phyloP scores from a whole-genome alignment of 2,888 invertebrate species.

The Coleophora deauratella region DNA sequence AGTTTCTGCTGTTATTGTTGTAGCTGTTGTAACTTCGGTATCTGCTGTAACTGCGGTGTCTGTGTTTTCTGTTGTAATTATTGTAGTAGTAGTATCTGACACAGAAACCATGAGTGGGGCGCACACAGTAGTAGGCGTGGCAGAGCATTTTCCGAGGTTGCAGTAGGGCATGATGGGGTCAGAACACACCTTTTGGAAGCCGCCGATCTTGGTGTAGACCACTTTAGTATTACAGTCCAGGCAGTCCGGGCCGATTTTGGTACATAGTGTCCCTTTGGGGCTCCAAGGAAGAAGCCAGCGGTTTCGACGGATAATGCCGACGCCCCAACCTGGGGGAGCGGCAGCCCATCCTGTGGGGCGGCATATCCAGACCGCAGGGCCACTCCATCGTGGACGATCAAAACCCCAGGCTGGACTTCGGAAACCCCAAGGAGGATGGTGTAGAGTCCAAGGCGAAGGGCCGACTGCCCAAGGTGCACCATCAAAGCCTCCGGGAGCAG shows the following conservation, averaged over 20 bases:
- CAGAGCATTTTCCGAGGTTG: constrained; percentile 62
- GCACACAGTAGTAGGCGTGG: constrained; percentile 52
- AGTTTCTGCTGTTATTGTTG: no score
- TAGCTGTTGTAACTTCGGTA: no score
- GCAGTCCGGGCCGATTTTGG: constrained; percentile 43
- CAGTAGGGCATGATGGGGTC: constrained; percentile 59
- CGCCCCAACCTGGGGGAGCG: constrained; percentile 16
- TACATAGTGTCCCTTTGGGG: constrained; percentile 53
- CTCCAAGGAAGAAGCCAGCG: constrained; percentile 61
- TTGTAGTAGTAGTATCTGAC: no score
- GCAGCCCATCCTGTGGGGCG: constrained; percentile 19
- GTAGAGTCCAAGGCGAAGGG: no score
- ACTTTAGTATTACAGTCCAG: constrained; percentile 48
- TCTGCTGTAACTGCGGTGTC: no score
- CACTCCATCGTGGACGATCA: no score
- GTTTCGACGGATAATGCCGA: constrained; percentile 29
- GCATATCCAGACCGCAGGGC: no score
- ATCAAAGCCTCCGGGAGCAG: constrained; percentile 6
- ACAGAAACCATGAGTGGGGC: constrained; percentile 22
- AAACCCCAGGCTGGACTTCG: no score
- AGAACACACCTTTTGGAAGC: constrained; percentile 41
- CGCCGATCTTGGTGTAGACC: constrained; percentile 57
- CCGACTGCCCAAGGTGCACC: constrained; percentile 13
- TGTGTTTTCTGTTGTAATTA: no score
- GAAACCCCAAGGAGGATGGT: no score